phyloP scores from a whole-genome alignment of 2,113 vertebrate species.

The Melospiza georgiana region DNA sequence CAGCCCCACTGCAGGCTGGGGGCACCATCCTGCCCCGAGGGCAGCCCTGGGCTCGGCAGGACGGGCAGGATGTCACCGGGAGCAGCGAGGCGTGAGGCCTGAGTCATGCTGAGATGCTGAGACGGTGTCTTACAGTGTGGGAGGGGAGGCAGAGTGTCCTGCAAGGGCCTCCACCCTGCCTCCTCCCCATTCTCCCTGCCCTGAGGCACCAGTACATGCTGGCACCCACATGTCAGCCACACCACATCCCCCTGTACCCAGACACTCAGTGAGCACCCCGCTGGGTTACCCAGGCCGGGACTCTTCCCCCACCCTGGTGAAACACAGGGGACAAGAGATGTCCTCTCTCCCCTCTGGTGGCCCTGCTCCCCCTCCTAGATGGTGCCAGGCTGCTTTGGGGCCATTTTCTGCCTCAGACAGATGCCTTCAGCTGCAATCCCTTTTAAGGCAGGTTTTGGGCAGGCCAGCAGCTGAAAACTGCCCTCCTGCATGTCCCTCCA shows the following conservation, averaged over 20 bases:
- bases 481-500: not conserved
- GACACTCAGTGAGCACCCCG: accelerated
- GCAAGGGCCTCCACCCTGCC: not conserved
- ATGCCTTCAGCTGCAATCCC: not conserved
- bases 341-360: not conserved
- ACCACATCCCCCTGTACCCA: accelerated
- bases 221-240: not conserved
- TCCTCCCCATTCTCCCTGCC: not conserved
- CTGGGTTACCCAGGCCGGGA: not conserved
- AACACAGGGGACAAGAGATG: accelerated
- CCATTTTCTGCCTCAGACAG: not conserved
- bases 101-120: not conserved
- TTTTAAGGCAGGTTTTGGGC: conserved; percentile 40
- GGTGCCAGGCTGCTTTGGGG: not conserved
- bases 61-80: no score
- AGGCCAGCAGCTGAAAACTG: accelerated
- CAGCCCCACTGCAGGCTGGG: not conserved
- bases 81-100: accelerated
- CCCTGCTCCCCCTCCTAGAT: not conserved
- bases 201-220: not conserved
- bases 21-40: not conserved
- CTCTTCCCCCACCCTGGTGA: not conserved
- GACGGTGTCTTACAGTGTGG: not conserved
- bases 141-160: not conserved
- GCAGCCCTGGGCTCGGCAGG: not conserved